These are phyloP conservation scores for Drosophila malerkotliana DNA, from an alignment of 1,140 invertebrate species.

Conservation along the genomic window DNA sequence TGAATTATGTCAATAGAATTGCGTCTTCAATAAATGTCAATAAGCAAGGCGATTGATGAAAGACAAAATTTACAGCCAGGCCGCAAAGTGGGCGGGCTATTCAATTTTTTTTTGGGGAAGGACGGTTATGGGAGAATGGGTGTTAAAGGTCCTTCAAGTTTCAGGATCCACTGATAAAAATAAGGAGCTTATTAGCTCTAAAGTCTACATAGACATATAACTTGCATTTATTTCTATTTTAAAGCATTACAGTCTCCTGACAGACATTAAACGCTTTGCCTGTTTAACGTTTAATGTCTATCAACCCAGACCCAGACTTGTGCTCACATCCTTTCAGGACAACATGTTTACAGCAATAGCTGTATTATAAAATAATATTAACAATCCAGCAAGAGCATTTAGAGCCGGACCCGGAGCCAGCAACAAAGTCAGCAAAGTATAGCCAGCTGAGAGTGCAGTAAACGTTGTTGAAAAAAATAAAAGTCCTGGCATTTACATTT, in stretches of 20 bases:
- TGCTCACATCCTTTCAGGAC: conserved; percentile 29
- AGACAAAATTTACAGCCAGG: conserved; percentile 36
- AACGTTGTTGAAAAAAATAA: conserved; percentile 10
- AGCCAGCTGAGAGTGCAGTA: conserved; percentile 22
- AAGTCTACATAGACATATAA: neutral
- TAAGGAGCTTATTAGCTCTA: no score
- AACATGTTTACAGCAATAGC: conserved; percentile 49
- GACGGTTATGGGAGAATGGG: neutral
- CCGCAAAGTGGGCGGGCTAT: conserved; percentile 11
- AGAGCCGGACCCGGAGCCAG: conserved; percentile 30
- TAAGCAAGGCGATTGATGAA: conserved; percentile 38
- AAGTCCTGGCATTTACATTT: conserved; percentile 62
- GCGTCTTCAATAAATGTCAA: conserved; percentile 74
- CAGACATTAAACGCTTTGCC: conserved; percentile 23
- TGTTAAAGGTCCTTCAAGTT: neutral
- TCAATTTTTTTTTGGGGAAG: neutral
- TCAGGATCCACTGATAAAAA: neutral
- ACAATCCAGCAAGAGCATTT: conserved; percentile 63
- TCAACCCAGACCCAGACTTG: conserved; percentile 31
- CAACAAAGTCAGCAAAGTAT: conserved; percentile 56
- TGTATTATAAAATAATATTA: conserved; percentile 79
- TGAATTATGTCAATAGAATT: conserved; percentile 79
- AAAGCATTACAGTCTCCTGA: conserved; percentile 25
- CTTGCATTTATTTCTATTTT: neutral
- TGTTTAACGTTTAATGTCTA: conserved; percentile 48